Evolutionary conservation across 1,140 invertebrate genomes (phyloP).

Genomic region (Rhyacophila brunnea): DNA sequence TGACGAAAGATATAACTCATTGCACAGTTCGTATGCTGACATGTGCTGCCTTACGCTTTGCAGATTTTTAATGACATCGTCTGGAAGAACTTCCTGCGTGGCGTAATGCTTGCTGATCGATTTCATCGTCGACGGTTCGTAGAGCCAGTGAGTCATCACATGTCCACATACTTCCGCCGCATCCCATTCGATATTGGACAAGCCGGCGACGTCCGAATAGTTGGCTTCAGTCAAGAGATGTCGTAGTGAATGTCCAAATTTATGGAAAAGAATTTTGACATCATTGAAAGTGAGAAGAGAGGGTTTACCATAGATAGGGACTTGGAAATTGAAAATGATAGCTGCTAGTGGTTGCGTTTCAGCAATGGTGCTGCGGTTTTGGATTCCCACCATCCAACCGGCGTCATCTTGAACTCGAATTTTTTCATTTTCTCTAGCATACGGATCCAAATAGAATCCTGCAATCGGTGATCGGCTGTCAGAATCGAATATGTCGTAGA

Average conservation of each 20-base stretch:
- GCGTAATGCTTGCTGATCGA: constrained; percentile 72
- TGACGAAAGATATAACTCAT: constrained; percentile 77
- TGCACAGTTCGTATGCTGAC: constrained; percentile 74
- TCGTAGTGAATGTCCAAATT: constrained; percentile 83
- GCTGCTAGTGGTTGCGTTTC: constrained; percentile 70
- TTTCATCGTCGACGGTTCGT: constrained; percentile 67
- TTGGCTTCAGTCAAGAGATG: constrained; percentile 76
- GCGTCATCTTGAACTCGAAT: constrained; percentile 57
- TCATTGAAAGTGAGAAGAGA: constrained; percentile 75
- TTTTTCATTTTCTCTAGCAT: constrained; percentile 64
- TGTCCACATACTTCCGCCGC: constrained; percentile 75
- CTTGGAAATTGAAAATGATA: constrained; percentile 79
- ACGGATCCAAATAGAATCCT: constrained; percentile 84
- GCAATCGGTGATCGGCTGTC: constrained; percentile 65
- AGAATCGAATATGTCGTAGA: constrained; percentile 78
- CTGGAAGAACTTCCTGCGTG: constrained; percentile 68
- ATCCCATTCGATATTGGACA: constrained; percentile 90
- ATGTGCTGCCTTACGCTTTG: constrained; percentile 68
- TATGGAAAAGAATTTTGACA: constrained; percentile 73
- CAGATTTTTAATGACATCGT: constrained; percentile 64
- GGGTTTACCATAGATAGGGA: constrained; percentile 60
- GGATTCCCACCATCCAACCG: constrained; percentile 68
- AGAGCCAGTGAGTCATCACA: constrained; percentile 81
- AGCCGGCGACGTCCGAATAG: constrained; percentile 80
- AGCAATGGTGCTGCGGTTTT: constrained; percentile 63